Conservation (phyloP, 2,888 invertebrate genomes). For the Mimumesa dahlbomi region DNA sequence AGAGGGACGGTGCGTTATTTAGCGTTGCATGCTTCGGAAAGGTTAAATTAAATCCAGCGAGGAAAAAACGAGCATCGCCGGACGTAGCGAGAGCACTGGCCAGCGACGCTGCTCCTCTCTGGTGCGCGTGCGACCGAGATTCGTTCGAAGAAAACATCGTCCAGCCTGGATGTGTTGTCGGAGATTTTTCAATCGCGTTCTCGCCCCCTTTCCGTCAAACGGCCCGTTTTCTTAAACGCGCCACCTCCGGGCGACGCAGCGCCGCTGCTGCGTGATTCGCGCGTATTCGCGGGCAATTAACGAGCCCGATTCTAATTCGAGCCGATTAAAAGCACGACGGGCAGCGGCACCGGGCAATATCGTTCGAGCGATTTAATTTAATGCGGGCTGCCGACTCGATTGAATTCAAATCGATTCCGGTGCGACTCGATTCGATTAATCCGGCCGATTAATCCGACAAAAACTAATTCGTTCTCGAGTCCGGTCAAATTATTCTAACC, state of each 20-base stretch:
- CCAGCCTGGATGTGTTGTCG: conserved; percentile 6
- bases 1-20: too few relatives aligned
- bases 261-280: conserved; percentile 10
- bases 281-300: conserved; percentile 60
- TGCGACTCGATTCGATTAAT: conserved; percentile 76
- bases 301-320: conserved; percentile 62
- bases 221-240: conserved; percentile 29
- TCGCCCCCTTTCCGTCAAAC: neutral
- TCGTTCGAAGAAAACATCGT: conserved; percentile 18
- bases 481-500: conserved; percentile 70
- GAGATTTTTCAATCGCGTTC: neutral
- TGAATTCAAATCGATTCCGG: conserved; percentile 75
- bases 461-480: conserved; percentile 76
- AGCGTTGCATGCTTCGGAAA: too few relatives aligned
- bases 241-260: neutral
- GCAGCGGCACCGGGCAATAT: conserved; percentile 54
- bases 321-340: conserved; percentile 67
- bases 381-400: conserved; percentile 71
- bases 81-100: too few relatives aligned
- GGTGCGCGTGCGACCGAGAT: neutral
- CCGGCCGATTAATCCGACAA: conserved; percentile 77
- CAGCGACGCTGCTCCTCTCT: too few relatives aligned
- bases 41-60: too few relatives aligned
- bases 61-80: too few relatives aligned
- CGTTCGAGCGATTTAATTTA: conserved; percentile 75